Conservation (phyloP, 2,888 invertebrate species). For the Drosophila kokeensis region DNA sequence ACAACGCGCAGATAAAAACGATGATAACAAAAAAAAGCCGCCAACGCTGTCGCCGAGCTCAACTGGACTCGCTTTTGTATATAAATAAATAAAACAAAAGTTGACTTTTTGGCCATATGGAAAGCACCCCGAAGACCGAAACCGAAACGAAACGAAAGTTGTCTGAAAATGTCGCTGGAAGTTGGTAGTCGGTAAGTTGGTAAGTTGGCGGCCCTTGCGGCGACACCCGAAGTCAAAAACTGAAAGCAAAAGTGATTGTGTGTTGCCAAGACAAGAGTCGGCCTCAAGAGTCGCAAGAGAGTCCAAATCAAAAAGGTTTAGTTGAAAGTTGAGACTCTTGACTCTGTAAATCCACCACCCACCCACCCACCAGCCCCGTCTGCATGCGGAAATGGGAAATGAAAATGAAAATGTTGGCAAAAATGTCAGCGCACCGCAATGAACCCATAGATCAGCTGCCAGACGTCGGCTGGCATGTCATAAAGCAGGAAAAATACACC, state of each 20-base stretch:
- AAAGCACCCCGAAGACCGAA: constrained; percentile 56
- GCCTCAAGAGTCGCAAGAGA: constrained; percentile 5
- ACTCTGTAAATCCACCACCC: constrained; percentile 13
- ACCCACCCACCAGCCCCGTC: constrained; percentile 9
- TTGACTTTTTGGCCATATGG: constrained; percentile 47
- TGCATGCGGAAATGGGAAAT: constrained; percentile 45
- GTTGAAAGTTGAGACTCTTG: constrained; percentile 68
- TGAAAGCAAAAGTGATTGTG: constrained; percentile 80
- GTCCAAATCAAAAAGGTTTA: constrained; percentile 55
- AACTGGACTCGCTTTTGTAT: constrained; percentile 41
- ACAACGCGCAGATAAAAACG: constrained; percentile 55
- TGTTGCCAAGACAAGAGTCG: constrained; percentile 38
- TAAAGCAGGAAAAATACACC: not conserved
- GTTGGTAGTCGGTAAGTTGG: constrained; percentile 28
- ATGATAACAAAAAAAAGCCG: constrained; percentile 43
- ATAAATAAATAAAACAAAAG: constrained; percentile 57
- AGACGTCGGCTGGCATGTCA: constrained; percentile 1
- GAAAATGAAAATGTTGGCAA: constrained; percentile 11
- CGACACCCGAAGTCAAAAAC: constrained; percentile 38
- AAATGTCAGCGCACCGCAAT: constrained; percentile 40
- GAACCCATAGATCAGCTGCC: constrained; percentile 55
- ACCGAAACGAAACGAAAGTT: constrained; percentile 69
- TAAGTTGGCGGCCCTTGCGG: constrained; percentile 47
- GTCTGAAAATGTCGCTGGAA: constrained; percentile 71
- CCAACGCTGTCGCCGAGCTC: constrained; percentile 34